Evolutionary conservation across 2,113 vertebrate species (phyloP).

Genomic region (Mus pahari): DNA sequence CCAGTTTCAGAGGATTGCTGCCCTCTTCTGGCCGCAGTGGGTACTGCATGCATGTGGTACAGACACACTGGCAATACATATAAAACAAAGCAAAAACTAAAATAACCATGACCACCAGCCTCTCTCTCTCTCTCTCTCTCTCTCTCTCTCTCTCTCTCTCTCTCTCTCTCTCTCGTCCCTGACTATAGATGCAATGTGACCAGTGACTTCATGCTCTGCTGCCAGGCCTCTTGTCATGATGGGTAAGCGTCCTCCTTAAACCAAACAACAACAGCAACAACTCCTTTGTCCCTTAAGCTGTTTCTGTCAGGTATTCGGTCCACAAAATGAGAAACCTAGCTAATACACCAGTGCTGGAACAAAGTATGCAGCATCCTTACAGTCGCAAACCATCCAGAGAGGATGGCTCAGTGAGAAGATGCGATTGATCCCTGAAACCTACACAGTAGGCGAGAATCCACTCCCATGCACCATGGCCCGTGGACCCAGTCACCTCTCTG

Average conservation of each 20-base stretch:
- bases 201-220: not conserved
- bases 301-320: not conserved
- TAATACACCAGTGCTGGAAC: not conserved
- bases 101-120: not conserved
- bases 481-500: not conserved
- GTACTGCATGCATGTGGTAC: not conserved
- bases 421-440: not conserved
- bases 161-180: not conserved
- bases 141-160: not conserved
- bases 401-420: not conserved
- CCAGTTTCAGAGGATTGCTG: not conserved
- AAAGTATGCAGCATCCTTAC: not conserved
- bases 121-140: not conserved
- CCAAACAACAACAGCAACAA: not conserved
- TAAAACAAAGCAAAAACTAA: not conserved
- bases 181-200: not conserved
- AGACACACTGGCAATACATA: not conserved
- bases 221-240: not conserved
- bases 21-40: not conserved
- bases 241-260: not conserved
- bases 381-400: not conserved
- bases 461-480: not conserved
- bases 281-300: not conserved
- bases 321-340: not conserved
- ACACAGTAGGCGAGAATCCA: not conserved